A percentile compares a stretch with the other conserved stretches of the same genome.
Conservation (phyloP, 2,113 vertebrate species). For the Vireo altiloquus region DNA sequence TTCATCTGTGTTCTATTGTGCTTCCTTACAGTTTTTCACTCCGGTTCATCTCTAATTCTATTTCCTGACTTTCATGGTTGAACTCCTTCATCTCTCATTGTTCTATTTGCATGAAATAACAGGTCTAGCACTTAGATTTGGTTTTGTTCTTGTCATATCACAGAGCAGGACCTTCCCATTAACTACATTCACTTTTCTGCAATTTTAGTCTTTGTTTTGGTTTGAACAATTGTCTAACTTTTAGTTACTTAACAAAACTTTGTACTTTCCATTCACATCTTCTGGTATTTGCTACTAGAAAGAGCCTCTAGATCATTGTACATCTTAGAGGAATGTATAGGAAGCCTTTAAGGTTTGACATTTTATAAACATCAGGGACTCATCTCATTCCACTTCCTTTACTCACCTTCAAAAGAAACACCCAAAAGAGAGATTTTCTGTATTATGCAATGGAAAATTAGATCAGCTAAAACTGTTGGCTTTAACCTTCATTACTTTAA, state of each 20-base stretch:
- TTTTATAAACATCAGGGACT: neutral
- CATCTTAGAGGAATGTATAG: neutral
- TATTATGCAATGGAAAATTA: neutral
- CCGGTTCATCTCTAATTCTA: neutral
- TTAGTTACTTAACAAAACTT: neutral
- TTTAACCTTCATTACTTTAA: conserved; percentile 9
- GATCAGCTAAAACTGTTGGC: neutral
- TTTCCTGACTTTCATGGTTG: neutral
- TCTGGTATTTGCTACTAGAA: neutral
- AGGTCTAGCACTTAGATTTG: neutral
- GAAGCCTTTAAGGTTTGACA: neutral
- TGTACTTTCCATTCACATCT: neutral
- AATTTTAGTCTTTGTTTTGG: neutral
- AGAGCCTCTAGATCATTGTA: neutral
- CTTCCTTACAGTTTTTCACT: neutral
- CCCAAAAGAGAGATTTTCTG: neutral
- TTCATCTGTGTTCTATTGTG: neutral
- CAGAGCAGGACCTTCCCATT: neutral
- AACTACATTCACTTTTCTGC: neutral
- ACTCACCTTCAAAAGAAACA: neutral
- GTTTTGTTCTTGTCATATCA: neutral
- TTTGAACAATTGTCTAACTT: neutral
- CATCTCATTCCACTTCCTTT: neutral
- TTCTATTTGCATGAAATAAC: neutral
- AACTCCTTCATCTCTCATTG: neutral